Percentiles rank a stretch among this genome's conserved stretches.
phyloP scores from a whole-genome alignment of 2,797 vertebrate genomes.

The Nannoperca australis region DNA sequence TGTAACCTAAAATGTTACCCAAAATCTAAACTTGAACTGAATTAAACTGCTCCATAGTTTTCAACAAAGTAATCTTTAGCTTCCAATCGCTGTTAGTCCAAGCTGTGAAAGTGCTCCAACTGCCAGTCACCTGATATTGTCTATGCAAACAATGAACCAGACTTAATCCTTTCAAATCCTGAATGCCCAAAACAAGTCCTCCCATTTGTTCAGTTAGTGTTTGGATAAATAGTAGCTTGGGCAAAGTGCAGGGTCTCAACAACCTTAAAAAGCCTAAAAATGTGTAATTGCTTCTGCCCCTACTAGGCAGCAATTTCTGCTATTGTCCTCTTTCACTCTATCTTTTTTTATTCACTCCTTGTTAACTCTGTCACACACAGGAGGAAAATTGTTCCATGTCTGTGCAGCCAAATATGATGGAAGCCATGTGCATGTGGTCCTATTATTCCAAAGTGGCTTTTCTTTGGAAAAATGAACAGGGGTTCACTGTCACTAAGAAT shows the following conservation, averaged over 20 bases:
- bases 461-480: not conserved
- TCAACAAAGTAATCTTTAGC: no score
- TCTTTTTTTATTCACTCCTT: not conserved
- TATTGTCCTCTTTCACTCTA: not conserved
- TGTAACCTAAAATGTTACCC: not conserved
- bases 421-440: not conserved
- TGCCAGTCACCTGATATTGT: not conserved
- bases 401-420: not conserved
- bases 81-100: not conserved
- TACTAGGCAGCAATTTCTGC: not conserved
- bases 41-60: no score
- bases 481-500: not conserved
- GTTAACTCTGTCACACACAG: not conserved
- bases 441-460: constrained; percentile 3
- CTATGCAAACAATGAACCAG: no score
- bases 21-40: no score
- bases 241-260: not conserved
- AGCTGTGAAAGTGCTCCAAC: not conserved
- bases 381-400: not conserved
- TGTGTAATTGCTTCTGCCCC: not conserved
- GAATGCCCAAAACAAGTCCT: no score
- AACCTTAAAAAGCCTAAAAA: not conserved
- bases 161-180: no score
- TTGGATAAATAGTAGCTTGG: not conserved
- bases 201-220: not conserved